These are phyloP conservation scores for Actinemys pallida DNA, from an alignment of 2,113 vertebrate genomes.

Conservation along the genomic window DNA sequence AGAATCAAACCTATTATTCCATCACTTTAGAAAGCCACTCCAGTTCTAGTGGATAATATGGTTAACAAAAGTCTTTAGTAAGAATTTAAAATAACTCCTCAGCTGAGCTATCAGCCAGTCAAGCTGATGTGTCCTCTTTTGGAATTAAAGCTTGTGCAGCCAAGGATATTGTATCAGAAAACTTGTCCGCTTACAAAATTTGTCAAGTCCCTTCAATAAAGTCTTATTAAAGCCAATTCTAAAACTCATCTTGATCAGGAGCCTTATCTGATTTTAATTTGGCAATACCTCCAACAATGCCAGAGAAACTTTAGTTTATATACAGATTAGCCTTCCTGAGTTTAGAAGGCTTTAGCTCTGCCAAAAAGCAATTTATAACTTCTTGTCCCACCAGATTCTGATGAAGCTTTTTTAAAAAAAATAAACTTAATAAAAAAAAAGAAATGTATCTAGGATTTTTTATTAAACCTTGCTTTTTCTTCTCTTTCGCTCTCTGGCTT, in stretches of 20 bases:
- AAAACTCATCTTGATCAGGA: neutral
- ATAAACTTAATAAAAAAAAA: neutral
- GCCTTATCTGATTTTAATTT: neutral
- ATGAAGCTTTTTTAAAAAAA: neutral
- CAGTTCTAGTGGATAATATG: neutral
- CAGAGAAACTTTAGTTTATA: neutral
- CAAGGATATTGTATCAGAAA: neutral
- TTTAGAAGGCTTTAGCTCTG: neutral
- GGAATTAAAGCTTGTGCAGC: neutral
- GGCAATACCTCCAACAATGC: neutral
- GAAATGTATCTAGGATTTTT: neutral
- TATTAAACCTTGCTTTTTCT: neutral
- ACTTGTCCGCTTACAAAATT: neutral
- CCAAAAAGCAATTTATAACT: neutral
- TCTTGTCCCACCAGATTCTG: neutral
- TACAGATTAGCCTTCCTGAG: neutral
- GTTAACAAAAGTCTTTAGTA: neutral
- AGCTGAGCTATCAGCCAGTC: neutral
- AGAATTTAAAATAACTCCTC: neutral
- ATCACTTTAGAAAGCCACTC: neutral
- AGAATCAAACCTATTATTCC: neutral
- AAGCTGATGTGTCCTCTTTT: neutral
- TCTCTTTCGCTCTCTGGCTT: neutral
- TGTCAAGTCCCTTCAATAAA: neutral
- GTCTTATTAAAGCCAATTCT: neutral